Percentiles rank a stretch among this genome's conserved stretches.
Evolutionary conservation across 1,140 invertebrate species (phyloP).

Genomic region (Drosophila jambulina): DNA sequence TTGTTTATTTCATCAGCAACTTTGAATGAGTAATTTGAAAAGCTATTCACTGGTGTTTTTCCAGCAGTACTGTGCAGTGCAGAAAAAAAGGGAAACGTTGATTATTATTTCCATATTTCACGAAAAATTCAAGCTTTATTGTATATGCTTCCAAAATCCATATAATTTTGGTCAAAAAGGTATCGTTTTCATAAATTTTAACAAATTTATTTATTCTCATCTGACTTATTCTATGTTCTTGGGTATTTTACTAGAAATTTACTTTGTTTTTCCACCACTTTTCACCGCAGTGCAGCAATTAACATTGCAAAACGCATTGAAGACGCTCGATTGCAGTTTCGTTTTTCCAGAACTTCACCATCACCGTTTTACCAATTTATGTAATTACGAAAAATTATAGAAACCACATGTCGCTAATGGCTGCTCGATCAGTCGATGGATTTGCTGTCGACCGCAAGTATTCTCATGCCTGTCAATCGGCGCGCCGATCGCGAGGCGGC

Average conservation of each 20-base stretch:
- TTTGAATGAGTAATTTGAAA: neutral
- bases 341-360: constrained; percentile 53
- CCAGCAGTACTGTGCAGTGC: neutral
- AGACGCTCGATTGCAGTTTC: constrained; percentile 45
- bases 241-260: neutral
- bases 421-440: constrained; percentile 49
- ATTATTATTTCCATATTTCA: neutral
- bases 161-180: neutral
- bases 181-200: neutral
- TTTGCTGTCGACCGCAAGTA: constrained; percentile 70
- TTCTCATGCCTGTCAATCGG: constrained; percentile 75
- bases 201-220: neutral
- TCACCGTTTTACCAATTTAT: constrained; percentile 54
- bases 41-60: neutral
- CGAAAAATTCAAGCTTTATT: neutral
- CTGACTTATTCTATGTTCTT: too few species aligned
- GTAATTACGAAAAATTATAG: constrained; percentile 66
- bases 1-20: neutral
- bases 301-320: constrained; percentile 55
- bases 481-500: constrained; percentile 12
- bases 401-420: constrained; percentile 66
- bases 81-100: neutral
- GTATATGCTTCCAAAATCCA: neutral
- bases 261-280: neutral
- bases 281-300: constrained; percentile 39